Evolutionary conservation across 1,140 invertebrate genomes (phyloP), one percentile per base, ranked within the genome.

Genomic region (Atta cephalotes): DNA sequence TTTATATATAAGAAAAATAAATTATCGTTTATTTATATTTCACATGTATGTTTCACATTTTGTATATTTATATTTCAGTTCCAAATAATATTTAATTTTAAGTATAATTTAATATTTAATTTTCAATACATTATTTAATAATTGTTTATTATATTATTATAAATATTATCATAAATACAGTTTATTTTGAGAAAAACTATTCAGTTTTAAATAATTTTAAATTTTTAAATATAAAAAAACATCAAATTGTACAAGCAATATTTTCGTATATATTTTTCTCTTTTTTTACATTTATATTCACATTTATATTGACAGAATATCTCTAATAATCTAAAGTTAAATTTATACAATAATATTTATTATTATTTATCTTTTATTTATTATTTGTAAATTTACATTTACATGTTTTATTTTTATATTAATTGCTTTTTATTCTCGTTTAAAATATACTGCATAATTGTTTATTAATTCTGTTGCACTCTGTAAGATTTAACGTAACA

Each of bases 1-100:
- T 74, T 74, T 31, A 31, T 31, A 31, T 21, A 39, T 35, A 74
- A 58, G 35, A 58, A 21, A 31, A 56, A 72, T n/a, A 72, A 74
- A 56, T 35, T 74, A 35, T 5, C 0, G 0, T 35, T 31, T 31
- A 35, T n/a, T 56, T 35, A 14, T 25, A 56, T 72, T 31, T 21
- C 35, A 66, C 21, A 12, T 56, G 10, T 70, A 49, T 16, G 25
- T 5, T 25, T 51, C 10, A 70, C 31, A 35, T 35, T 35, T 35
- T 35, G 31, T 2, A 35, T 35, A 35, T 35, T 35, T 35, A 35
- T 35, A 35, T 35, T 35, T 35, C 31, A 35, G 3, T 49, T 70
- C 49, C 10, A 70, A 71, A 72, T 72, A 31, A 71, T 71, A 28
- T 51, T 51, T 28, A 28, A 71, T 51, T 28, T 51, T 51, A 31